Base-by-base conservation (phyloP, 2,113 vertebrate genomes). In the Corythornis madagascariensis region DNA sequence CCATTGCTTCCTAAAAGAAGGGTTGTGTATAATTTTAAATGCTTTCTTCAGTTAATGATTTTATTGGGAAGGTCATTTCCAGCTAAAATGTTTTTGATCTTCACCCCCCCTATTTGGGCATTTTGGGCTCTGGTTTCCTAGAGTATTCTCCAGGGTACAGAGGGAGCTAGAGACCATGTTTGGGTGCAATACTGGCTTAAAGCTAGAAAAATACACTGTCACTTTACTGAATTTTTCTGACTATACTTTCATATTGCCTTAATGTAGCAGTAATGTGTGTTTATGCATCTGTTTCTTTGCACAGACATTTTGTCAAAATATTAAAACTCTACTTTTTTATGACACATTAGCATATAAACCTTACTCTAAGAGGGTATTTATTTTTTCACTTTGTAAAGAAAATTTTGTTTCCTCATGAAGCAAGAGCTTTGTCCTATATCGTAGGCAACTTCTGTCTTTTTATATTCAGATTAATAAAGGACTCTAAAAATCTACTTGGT, bases 331-430 rank as follows among this genome's bases (percentile, higher is more conserved):
- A 98, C 97, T 99, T 98, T 98, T 98, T 98, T 98, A 98, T 98
- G 98, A 98, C 97, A 97, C 96, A 96, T 97, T 98, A 98, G 97
- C 97, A 97, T 98, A 97, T 97, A 98, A 97, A 98, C 98, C 98
- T 98, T 97, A 97, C 97, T 98, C 97, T 95, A 97, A 98, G 98
- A 98, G 97, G 94, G 98, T 97, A 98, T 98, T 99, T 98, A 98
- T 98, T 98, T 98, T 98, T 98, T 98, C 98, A 98, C 97, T 97
- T 97, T 98, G 97, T 98, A 98, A 97, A 98, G 97, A 98, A 97
- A 97, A 97, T 98, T 99, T 99, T 98, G 98, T 99, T 99, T 98
- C 98, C 98, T 99, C 98, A 96, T 98, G 98, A 98, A 98, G 98
- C 98, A 98, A 99, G 98, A 98, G 97, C 97, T 98, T 98, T 98